Base-by-base conservation (phyloP, 1,140 invertebrate genomes). In the Forficula auricularia region DNA sequence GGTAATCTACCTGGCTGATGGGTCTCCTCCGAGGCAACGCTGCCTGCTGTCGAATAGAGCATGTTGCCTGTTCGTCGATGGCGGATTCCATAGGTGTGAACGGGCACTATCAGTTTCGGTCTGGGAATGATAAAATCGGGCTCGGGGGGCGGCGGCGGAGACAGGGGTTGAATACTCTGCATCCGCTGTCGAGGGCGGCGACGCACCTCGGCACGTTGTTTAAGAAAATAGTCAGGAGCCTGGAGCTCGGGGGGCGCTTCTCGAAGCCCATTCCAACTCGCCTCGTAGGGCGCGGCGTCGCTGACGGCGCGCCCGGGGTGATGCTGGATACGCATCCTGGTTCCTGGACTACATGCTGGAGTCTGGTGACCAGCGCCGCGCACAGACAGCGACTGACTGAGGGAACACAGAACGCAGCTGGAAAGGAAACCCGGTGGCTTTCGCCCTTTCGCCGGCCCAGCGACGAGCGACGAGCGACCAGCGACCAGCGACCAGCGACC, bases 31-130 rank as follows among this genome's bases (percentile, higher is more conserved):
- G 51, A 62, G 58, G 19, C 65, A 58, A 42, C 63, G 54, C 43
- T 70, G 58, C 54, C 64, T 37, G 75, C 58, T 27, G 46, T 42
- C 32, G 46, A 47, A 22, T 46, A 49, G 22, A 52, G 41, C 46
- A 49, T 50, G 63, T 77, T 79, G 4, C 82, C 82, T n/a, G 82
- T 85, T 43, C 80, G 67, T 40, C 82, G 65, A 48, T 77, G 75
- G 44, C 79, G 64, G 38, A 75, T 72, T 19, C 79, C 82, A 58
- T 86, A 86, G 2, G 82, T 83, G 63, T 87, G 82, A 42, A 86
- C 81, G 35, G 82, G 82, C 41, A 86, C 82, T 52, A 87, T 82
- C 44, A 87, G 67, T 55, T 82, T 78, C 12, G 82, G 82, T 52
- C 83, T 63, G 1, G 83, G 83, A 57, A 87, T 86, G 33, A 71